Evolutionary conservation across 2,797 vertebrate species (phyloP), one percentile per base, ranked within the genome.

Genomic region (Onychomys arenicola): DNA sequence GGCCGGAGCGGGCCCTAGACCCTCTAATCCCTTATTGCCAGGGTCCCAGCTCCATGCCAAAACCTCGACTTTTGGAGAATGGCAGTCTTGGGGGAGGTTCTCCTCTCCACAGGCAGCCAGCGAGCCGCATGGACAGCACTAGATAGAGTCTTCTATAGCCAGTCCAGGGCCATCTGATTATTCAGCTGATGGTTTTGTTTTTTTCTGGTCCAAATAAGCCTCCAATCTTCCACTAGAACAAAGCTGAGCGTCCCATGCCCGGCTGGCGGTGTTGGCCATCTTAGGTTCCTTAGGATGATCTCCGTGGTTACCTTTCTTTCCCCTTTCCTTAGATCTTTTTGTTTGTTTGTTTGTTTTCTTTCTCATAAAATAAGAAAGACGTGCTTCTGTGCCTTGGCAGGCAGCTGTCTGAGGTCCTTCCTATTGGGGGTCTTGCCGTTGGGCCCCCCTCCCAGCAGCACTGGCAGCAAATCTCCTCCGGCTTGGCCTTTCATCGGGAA

Each of bases 261-360:
- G 90, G 95, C 94, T 94, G 96, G 96, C 90, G 0, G 88, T 92
- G 94, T 85, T 77, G 76, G 97, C 95, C 61, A 95, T 97, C 96
- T 97, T 96, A 76, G 96, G 94, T 97, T 97, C 95, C 98, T 97
- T 95, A 96, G 94, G 89, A 89, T 93, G 89, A 97, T 97, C 98
- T 97, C 98, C 98, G 97, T 98, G 98, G 97, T 97, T 98, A 98
- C 98, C 96, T 98, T 98, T 98, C 96, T 98, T 96, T 89, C 80
- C 94, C 90, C 32, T 89, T 81, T 96, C 97, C 97, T 98, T 94
- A 98, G 98, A 98, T 98, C 98, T 98, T 98, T 98, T 97, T 97
- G 95, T 98, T 98, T 98, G 96, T 98, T 98, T 98, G 96, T 98
- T 98, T 98, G 96, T 97, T 98, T 97, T 97, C 96, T 98, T 97